Evolutionary conservation across 2,888 invertebrate species (phyloP).

Genomic region (Terebella lapidaria): DNA sequence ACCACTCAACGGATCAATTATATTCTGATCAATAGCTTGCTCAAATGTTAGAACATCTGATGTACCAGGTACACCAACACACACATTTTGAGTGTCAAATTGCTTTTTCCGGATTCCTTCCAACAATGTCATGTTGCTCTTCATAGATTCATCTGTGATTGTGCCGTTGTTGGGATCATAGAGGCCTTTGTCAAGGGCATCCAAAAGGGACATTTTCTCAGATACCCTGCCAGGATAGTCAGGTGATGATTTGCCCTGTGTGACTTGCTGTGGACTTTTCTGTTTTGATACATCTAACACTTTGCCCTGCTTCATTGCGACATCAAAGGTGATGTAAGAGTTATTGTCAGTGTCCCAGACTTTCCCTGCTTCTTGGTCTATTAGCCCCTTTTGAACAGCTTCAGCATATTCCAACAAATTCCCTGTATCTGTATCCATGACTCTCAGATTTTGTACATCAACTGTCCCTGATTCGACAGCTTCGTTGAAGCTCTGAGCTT

Average conservation of each 20-base stretch:
- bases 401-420: constrained; percentile 63
- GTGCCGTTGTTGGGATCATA: constrained; percentile 71
- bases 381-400: constrained; percentile 64
- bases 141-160: constrained; percentile 72
- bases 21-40: constrained; percentile 25
- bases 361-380: constrained; percentile 58
- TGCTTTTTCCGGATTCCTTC: constrained; percentile 77
- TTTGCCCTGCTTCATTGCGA: neutral
- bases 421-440: constrained; percentile 43
- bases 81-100: constrained; percentile 69
- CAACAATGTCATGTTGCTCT: constrained; percentile 66
- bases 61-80: constrained; percentile 31
- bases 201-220: constrained; percentile 13
- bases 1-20: constrained; percentile 59
- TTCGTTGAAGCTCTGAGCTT: constrained; percentile 59
- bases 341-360: constrained; percentile 67
- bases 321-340: neutral
- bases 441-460: constrained; percentile 68
- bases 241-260: too few relatives aligned
- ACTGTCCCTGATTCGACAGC: neutral
- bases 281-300: constrained; percentile 1
- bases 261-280: constrained; percentile 20
- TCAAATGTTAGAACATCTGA: constrained; percentile 64
- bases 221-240: too few relatives aligned
- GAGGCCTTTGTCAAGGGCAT: constrained; percentile 60